Evolutionary conservation across 2,797 vertebrate species (phyloP).

Genomic region (Erpetoichthys calabaricus): DNA sequence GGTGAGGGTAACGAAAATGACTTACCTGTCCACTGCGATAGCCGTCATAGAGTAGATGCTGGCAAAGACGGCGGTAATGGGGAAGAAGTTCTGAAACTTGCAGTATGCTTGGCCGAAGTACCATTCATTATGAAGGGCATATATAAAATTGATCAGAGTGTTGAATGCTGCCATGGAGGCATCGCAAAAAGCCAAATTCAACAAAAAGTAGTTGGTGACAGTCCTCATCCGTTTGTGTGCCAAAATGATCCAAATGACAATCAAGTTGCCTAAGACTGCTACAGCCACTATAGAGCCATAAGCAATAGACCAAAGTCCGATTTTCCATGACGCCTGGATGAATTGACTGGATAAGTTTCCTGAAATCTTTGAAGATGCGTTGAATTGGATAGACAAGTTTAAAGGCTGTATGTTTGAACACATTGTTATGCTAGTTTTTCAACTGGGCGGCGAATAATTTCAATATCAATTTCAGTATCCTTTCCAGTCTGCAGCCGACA

Average conservation of each 20-base stretch:
- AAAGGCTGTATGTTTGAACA: no score
- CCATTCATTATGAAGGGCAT: slow-evolving; percentile 78
- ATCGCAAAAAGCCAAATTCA: slow-evolving; percentile 82
- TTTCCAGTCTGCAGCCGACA: no score
- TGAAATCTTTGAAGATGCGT: slow-evolving; percentile 20
- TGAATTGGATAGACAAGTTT: no score
- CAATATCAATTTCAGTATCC: no score
- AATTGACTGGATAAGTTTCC: slow-evolving; percentile 70
- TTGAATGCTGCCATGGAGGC: slow-evolving; percentile 85
- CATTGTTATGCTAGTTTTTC: no score
- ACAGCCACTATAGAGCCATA: slow-evolving; percentile 69
- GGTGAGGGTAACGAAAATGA: background rate
- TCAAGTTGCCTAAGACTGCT: slow-evolving; percentile 73
- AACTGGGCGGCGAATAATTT: no score
- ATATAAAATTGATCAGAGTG: slow-evolving; percentile 82
- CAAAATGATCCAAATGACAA: slow-evolving; percentile 87
- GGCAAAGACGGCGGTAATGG: slow-evolving; percentile 81
- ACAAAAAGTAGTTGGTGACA: slow-evolving; percentile 82
- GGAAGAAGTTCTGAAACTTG: slow-evolving; percentile 93
- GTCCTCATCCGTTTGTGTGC: slow-evolving; percentile 87
- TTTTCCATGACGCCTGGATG: slow-evolving; percentile 77
- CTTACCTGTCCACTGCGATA: slow-evolving; percentile 83
- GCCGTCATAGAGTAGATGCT: slow-evolving; percentile 96
- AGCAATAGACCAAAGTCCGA: slow-evolving; percentile 76
- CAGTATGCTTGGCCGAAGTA: slow-evolving; percentile 86